These are phyloP conservation scores for Holothuria scabra DNA, from an alignment of 53 echinoderm and acorn worm genomes.

Conservation along the genomic window DNA sequence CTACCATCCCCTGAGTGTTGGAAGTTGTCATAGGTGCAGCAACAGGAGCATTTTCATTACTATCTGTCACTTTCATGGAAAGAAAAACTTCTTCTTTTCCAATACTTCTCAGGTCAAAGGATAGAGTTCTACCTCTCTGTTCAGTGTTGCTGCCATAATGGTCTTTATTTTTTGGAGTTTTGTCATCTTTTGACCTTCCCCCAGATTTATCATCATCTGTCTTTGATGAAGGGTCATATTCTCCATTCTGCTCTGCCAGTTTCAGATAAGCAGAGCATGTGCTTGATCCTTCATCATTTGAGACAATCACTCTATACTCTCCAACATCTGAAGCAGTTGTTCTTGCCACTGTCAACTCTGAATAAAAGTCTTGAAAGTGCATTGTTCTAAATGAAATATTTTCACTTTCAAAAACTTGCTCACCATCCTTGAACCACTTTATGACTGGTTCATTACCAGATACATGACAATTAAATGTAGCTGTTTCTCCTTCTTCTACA, in stretches of 20 bases:
- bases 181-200: constrained; percentile 21
- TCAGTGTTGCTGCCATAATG: background rate
- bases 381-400: constrained; percentile 60
- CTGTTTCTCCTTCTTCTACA: constrained; percentile 80
- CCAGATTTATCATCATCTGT: constrained; percentile 40
- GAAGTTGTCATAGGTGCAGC: background rate
- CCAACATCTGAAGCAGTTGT: constrained; percentile 72
- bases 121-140: constrained; percentile 9
- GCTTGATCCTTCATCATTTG: constrained; percentile 64
- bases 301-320: constrained; percentile 69
- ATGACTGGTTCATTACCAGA: constrained; percentile 71
- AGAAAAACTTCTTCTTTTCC: constrained; percentile 37
- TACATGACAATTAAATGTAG: constrained; percentile 78
- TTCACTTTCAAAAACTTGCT: constrained; percentile 55
- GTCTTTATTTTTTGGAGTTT: constrained; percentile 6
- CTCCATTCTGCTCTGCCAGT: constrained; percentile 31
- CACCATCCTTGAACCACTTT: constrained; percentile 86
- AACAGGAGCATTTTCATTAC: background rate
- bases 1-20: no score
- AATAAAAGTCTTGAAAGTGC: constrained; percentile 70
- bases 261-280: constrained; percentile 68
- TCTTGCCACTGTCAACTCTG: constrained; percentile 72
- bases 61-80: background rate
- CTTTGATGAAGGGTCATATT: constrained; percentile 43
- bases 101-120: constrained; percentile 16